Base-by-base conservation (phyloP, 1,140 invertebrate species). In the Olivierus martensii region DNA sequence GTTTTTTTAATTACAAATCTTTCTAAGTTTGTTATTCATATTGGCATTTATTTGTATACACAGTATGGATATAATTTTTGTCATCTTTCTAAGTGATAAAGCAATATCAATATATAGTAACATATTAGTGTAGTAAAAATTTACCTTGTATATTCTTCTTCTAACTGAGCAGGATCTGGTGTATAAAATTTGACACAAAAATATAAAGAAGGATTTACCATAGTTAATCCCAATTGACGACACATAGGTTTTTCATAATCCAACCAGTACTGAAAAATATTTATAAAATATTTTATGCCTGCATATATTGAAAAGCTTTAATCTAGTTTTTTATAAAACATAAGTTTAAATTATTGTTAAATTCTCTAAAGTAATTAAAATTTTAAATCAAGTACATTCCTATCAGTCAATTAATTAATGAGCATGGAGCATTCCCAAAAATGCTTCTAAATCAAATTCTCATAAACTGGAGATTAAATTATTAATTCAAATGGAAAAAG, bases 131-230 rank as follows among this genome's bases (percentile, higher is more conserved):
- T n/a, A n/a, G n/a, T n/a, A n/a, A n/a, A n/a, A 28, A 42, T 37
- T 51, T 63, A 77, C 71, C 91, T 76, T 1, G 95, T 99, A 70
- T 93, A 96, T 71, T 99, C 95, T 72, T 99, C 95, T 70, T 99
- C 95, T 36, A 99, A 74, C 63, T 96, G 86, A 22, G 87, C 83
- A 12, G 95, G 95, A 75, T 98, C 94, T 9, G 94, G 93, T 2
- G 93, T 95, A 75, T 98, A 99, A 75, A 99, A 99, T 75, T 99
- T 99, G 48, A 98, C 91, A 58, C 68, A 67, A 66, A 94, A 93
- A 60, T 79, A 76, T 34, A 92, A 72, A 48, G 87, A 72, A 45
- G 88, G 86, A 71, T 93, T 87, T 59, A 85, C 76, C 62, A 91
- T 75, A 0, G 84, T 84, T 9, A 90, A 74, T n/a, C 87, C 87